Percentiles rank a stretch among this genome's conserved stretches.
Evolutionary conservation across 2,113 vertebrate genomes (phyloP).

Genomic region (Blennius ocellaris): DNA sequence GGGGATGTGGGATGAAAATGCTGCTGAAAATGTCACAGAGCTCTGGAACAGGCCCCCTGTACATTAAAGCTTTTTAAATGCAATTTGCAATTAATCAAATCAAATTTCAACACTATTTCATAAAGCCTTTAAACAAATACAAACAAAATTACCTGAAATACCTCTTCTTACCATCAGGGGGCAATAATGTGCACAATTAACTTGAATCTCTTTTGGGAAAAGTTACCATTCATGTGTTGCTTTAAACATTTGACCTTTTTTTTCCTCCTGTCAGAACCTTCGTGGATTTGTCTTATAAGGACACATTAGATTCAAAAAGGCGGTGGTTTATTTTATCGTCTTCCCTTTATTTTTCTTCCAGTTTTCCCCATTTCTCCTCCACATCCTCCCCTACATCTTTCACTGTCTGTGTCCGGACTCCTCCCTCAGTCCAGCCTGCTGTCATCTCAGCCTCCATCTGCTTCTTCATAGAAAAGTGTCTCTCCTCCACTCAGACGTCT

Average conservation of each 20-base stretch:
- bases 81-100: no score
- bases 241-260: not conserved
- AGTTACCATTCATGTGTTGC: not conserved
- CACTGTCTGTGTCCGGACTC: slow-evolving; percentile 51
- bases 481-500: slow-evolving; percentile 24
- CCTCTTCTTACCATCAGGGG: not conserved
- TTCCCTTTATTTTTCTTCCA: slow-evolving; percentile 5
- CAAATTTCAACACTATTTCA: no score
- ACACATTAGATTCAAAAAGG: fast-evolving
- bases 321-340: not conserved
- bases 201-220: not conserved
- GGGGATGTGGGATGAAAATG: no score
- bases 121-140: no score
- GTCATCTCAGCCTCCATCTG: slow-evolving; percentile 50
- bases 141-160: no score
- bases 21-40: no score
- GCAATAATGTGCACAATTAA: not conserved
- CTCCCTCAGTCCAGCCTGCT: slow-evolving; percentile 52
- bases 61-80: no score
- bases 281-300: not conserved
- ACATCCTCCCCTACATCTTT: slow-evolving; percentile 5
- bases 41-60: no score
- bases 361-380: no score
- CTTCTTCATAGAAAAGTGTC: slow-evolving; percentile 42
- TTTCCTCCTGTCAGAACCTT: not conserved